phyloP scores from a whole-genome alignment of 2,888 invertebrate genomes.

The Seira ritae region DNA sequence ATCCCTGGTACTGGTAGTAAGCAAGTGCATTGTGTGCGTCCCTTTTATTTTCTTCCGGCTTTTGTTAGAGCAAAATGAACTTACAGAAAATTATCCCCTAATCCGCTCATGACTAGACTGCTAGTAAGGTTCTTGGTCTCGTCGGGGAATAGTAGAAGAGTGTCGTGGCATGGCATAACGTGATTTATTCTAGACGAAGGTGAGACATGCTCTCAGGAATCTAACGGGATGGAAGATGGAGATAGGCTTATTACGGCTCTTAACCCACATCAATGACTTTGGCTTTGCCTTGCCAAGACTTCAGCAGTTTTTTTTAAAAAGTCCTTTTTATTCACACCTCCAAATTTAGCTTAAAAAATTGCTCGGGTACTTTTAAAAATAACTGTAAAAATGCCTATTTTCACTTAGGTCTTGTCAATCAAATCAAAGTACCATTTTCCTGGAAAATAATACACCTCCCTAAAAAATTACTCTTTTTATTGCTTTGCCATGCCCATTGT shows the following conservation, averaged over 20 bases:
- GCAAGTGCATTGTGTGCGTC: neutral
- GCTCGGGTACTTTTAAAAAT: neutral
- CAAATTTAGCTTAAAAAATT: neutral
- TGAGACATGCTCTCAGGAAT: constrained; percentile 25
- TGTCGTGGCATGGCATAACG: neutral
- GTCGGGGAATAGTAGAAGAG: no score
- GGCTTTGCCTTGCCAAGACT: no score
- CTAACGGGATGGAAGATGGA: neutral
- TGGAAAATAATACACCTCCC: neutral
- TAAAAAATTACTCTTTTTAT: neutral
- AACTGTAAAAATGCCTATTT: constrained; percentile 4
- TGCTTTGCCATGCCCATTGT: no score
- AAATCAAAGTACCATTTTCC: neutral
- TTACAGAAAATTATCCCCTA: neutral
- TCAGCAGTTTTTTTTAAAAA: neutral
- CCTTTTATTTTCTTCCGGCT: neutral
- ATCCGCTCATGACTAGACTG: neutral
- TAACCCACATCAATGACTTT: no score
- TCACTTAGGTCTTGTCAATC: constrained; percentile 2
- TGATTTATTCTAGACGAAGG: constrained; percentile 31
- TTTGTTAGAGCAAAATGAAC: neutral
- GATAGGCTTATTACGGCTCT: neutral
- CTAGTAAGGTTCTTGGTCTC: neutral
- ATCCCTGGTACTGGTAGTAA: neutral
- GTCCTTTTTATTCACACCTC: neutral